Conservation (phyloP, 2,888 invertebrate genomes). For the Eilema griseolum region DNA sequence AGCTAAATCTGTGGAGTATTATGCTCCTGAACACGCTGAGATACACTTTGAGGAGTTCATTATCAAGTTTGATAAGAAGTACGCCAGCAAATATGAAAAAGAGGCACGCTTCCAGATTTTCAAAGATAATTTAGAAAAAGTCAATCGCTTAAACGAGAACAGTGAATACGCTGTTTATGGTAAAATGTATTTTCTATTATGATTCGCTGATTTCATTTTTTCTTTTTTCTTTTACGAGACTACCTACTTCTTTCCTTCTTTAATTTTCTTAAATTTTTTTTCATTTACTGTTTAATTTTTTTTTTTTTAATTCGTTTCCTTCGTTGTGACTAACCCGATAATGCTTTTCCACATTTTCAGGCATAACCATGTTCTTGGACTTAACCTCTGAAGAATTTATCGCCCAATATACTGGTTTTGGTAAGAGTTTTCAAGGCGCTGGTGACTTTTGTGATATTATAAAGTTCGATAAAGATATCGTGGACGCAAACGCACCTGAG, state of each 20-base stretch:
- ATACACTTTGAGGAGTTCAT: constrained; percentile 33
- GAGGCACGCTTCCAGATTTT: constrained; percentile 32
- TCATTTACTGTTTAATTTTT: too few relatives aligned
- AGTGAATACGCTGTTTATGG: constrained; percentile 25
- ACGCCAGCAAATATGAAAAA: constrained; percentile 30
- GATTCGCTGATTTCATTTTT: too few relatives aligned
- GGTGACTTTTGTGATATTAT: background rate
- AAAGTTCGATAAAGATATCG: constrained; percentile 21
- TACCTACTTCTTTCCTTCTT: too few relatives aligned
- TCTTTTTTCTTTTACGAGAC: too few relatives aligned
- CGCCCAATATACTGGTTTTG: background rate
- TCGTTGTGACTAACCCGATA: too few relatives aligned
- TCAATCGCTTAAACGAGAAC: constrained; percentile 20
- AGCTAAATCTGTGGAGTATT: constrained; percentile 6
- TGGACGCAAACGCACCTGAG: constrained; percentile 37
- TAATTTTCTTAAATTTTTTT: too few relatives aligned
- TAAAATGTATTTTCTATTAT: constrained; percentile 12
- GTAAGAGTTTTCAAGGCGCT: too few relatives aligned
- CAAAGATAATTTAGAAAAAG: constrained; percentile 23
- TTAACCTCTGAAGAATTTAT: constrained; percentile 17
- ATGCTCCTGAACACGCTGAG: constrained; percentile 26
- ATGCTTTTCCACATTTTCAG: constrained; percentile 8
- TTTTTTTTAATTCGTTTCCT: too few relatives aligned
- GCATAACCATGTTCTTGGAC: constrained; percentile 23
- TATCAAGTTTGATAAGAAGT: constrained; percentile 16